Evolutionary conservation across 2,113 vertebrate species (phyloP).

Genomic region (Passer domesticus): DNA sequence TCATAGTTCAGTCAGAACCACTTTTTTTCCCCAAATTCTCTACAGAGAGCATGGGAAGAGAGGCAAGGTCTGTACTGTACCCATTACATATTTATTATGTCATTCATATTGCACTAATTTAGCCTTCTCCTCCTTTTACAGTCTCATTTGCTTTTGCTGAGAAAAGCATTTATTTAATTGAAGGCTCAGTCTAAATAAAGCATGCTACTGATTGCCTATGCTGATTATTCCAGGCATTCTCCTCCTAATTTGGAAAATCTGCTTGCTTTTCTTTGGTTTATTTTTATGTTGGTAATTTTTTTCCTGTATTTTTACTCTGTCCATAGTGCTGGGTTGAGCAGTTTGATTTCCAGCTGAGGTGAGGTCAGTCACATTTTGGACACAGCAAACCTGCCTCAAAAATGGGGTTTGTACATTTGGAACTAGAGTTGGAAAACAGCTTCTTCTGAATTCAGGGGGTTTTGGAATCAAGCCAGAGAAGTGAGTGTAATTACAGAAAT

Average conservation of each 20-base stretch:
- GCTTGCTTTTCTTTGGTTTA: constrained; percentile 45
- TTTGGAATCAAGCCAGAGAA: neutral
- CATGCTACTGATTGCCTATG: constrained; percentile 51
- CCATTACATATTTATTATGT: constrained; percentile 62
- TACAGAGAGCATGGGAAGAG: neutral
- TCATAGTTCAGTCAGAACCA: neutral
- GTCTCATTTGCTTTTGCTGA: constrained; percentile 65
- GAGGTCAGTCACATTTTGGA: neutral
- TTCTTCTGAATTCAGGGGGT: neutral
- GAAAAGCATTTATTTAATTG: constrained; percentile 67
- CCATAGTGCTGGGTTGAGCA: neutral
- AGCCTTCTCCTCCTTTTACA: constrained; percentile 22
- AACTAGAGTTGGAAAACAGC: neutral
- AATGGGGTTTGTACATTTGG: neutral
- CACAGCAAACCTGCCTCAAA: neutral
- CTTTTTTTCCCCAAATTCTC: neutral
- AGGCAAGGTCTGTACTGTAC: constrained; percentile 24
- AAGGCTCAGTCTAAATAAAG: constrained; percentile 60
- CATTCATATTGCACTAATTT: constrained; percentile 47
- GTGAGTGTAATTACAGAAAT: neutral
- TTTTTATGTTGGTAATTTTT: constrained; percentile 43
- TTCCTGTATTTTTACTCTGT: neutral
- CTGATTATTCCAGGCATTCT: constrained; percentile 61
- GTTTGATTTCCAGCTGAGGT: neutral
- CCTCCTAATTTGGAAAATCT: constrained; percentile 56